Evolutionary conservation across 23 tunicate genomes (phyloP).

Genomic region (Botrylloides violaceus): DNA sequence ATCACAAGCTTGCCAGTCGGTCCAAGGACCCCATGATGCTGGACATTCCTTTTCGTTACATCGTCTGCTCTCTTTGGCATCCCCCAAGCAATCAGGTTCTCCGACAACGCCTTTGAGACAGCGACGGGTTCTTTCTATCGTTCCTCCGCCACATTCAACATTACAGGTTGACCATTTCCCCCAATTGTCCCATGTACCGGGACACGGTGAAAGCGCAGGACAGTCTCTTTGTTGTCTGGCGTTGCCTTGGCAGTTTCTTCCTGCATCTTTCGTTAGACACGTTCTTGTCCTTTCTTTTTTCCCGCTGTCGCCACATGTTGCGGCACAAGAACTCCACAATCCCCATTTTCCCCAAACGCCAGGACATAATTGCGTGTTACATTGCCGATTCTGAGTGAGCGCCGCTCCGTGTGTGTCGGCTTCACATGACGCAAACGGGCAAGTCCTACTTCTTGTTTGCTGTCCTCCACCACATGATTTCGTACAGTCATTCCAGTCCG

Average conservation of each 20-base stretch:
- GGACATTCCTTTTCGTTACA: slow-evolving; percentile 6
- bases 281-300: background rate
- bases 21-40: slow-evolving; percentile 8
- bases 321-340: background rate
- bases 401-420: slow-evolving; percentile 7
- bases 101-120: slow-evolving; percentile 1
- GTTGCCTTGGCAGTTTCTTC: background rate
- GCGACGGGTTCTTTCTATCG: background rate
- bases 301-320: slow-evolving; percentile 14
- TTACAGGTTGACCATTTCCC: background rate
- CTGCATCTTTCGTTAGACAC: background rate
- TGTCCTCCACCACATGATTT: slow-evolving; percentile 31
- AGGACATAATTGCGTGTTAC: slow-evolving; percentile 2
- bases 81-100: background rate
- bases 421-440: slow-evolving; percentile 1
- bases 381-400: background rate
- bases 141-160: slow-evolving; percentile 10
- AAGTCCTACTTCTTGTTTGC: slow-evolving; percentile 27
- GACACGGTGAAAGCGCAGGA: background rate
- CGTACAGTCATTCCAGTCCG: slow-evolving; percentile 21
- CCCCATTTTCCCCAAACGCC: slow-evolving; percentile 15
- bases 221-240: background rate
- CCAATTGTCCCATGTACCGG: slow-evolving; percentile 12
- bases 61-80: background rate
- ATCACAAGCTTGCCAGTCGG: slow-evolving; percentile 1